Percentiles rank a stretch among this genome's conserved stretches.
These are phyloP conservation scores for Aphaenogaster floridana DNA, from an alignment of 1,140 invertebrate genomes.

Conservation along the genomic window DNA sequence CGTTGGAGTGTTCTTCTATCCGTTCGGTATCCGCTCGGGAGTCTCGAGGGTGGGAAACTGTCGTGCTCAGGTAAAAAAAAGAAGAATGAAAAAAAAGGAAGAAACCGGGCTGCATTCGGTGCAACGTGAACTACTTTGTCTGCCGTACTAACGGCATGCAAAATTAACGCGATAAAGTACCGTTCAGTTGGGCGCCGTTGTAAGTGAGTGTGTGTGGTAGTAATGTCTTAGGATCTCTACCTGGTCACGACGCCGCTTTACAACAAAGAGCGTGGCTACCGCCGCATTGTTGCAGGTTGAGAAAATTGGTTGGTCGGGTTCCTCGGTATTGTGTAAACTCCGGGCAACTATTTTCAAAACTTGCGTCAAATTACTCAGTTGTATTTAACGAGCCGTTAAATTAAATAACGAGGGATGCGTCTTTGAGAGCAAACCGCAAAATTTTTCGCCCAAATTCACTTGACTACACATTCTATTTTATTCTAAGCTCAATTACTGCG, in stretches of 20 bases:
- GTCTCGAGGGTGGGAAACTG: constrained; percentile 53
- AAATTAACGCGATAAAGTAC: constrained; percentile 59
- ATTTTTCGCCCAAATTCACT: not conserved
- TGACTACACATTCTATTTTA: not conserved
- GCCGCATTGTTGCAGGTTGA: constrained; percentile 50
- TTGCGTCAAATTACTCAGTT: not conserved
- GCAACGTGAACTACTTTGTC: constrained; percentile 23
- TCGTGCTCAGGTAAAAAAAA: constrained; percentile 3
- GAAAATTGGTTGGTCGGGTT: constrained; percentile 41
- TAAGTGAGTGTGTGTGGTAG: constrained; percentile 25
- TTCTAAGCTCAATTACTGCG: not conserved
- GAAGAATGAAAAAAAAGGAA: not conserved
- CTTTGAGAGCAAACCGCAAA: not conserved
- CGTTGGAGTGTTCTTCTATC: constrained; percentile 65
- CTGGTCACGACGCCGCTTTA: constrained; percentile 32
- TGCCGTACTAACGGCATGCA: constrained; percentile 35
- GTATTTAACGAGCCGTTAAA: constrained; percentile 28
- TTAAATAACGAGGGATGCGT: not conserved
- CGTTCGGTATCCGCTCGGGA: constrained; percentile 41
- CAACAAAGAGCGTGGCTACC: constrained; percentile 40
- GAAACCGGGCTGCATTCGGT: not conserved
- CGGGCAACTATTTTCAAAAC: constrained; percentile 30
- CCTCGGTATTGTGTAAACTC: constrained; percentile 22
- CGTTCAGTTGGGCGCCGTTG: constrained; percentile 22
- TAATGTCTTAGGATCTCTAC: constrained; percentile 28